These are phyloP conservation scores for Caerostris darwini DNA, from an alignment of 1,140 invertebrate genomes.

Conservation along the genomic window DNA sequence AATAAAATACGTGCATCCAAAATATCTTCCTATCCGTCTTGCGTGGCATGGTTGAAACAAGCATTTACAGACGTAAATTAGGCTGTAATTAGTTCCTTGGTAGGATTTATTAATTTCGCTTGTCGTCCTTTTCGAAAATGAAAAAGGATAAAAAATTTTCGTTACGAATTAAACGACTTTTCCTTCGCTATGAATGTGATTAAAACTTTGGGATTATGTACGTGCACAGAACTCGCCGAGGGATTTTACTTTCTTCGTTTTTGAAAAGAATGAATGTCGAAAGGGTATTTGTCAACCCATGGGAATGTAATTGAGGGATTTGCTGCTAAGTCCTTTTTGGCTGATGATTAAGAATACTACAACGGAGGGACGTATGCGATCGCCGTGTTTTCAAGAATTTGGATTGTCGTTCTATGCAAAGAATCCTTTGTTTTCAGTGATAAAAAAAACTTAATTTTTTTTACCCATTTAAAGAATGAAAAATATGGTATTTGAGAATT, in stretches of 20 bases:
- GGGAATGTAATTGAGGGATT: slow-evolving; percentile 31
- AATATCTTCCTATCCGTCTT: slow-evolving; percentile 5
- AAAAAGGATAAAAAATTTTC: background rate
- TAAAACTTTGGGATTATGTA: slow-evolving; percentile 14
- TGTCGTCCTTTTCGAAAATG: background rate
- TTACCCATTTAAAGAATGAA: background rate
- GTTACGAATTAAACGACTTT: slow-evolving; percentile 26
- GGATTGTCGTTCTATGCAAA: background rate
- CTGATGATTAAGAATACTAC: slow-evolving; percentile 20
- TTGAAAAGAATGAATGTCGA: slow-evolving; percentile 7
- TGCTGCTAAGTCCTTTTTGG: background rate
- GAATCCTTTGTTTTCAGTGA: background rate
- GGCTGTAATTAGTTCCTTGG: slow-evolving; percentile 34
- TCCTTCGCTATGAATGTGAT: background rate
- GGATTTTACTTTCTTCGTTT: background rate
- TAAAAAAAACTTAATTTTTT: background rate
- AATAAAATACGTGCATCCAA: background rate
- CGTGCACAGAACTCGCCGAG: background rate
- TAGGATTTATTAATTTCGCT: slow-evolving; percentile 31
- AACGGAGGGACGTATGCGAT: background rate
- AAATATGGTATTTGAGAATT: background rate
- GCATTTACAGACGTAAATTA: slow-evolving; percentile 40
- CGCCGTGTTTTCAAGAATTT: background rate
- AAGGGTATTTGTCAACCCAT: slow-evolving; percentile 15
- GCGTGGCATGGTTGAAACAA: background rate